Base-by-base conservation (phyloP, 2,797 vertebrate genomes). In the Enteromius afrohamiltoni region DNA sequence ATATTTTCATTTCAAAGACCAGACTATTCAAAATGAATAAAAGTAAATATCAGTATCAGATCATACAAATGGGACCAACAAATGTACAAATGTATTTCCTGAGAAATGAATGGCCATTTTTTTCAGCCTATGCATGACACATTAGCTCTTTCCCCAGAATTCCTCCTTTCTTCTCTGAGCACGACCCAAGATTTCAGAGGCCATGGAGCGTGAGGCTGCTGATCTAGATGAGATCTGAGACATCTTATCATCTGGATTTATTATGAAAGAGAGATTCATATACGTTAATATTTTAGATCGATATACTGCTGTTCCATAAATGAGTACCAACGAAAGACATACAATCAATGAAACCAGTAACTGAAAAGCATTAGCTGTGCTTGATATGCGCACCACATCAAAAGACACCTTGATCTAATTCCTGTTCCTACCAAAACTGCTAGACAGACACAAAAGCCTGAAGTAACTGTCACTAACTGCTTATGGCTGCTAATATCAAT, bases 151-250 rank as follows among this genome's bases (percentile, higher is more conserved):
- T 85, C 93, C 89, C 96, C 96, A 97, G 88, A 97, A 97, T 86
- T 93, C 91, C 31, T 95, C 91, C 84, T 93, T 95, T 86, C 96
- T 95, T 89, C 91, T 96, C 87, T 94, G 95, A 85, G 96, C 96
- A 84, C 95, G 93, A 83, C 95, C 93, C 89, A 97, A 86, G 74
- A 96, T 90, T 86, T 95, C 93, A 85, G 95, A 95, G 0, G 96
- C 96, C 74, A 91, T 90, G 0, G 94, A 94, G 85, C 96, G 95
- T 21, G 95, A 96, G 8, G 94, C 94, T 77, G 93, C 95, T 0
- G 96, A 96, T 40, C 93, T 92, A 85, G 93, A 94, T 76, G 96
- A 97, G 78, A 97, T 94, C 90, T 96, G 94, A 69, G 96, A 97
- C 88, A 96, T 88, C 83, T 92, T 93, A 89, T 96, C 96, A 79